Percentiles rank a stretch among this genome's conserved stretches.
Conservation (phyloP, 2,797 vertebrate genomes). For the Coranthus polyacanthus region DNA sequence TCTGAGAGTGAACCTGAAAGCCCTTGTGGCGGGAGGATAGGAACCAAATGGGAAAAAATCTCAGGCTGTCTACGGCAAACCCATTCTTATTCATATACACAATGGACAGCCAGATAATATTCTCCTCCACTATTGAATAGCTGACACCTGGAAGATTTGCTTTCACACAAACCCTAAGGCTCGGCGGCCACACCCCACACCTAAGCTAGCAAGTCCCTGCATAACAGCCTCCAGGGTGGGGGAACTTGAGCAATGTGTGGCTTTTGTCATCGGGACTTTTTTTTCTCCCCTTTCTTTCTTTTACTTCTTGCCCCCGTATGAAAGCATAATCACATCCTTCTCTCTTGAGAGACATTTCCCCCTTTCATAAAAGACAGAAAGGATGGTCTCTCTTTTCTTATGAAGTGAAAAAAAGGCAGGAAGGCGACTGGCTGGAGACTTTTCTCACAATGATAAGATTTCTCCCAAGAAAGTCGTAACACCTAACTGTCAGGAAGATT, state of each 20-base stretch:
- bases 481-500: constrained; percentile 15
- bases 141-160: constrained; percentile 84
- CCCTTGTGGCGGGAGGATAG: constrained; percentile 48
- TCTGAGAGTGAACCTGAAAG: constrained; percentile 55
- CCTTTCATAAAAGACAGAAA: constrained; percentile 75
- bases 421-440: constrained; percentile 31
- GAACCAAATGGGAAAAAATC: constrained; percentile 53
- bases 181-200: constrained; percentile 77
- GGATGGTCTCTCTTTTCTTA: constrained; percentile 72
- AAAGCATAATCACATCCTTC: constrained; percentile 80
- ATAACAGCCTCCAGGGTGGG: constrained; percentile 76
- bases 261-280: constrained; percentile 67
- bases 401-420: constrained; percentile 45
- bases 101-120: constrained; percentile 78
- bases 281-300: constrained; percentile 44
- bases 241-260: constrained; percentile 75
- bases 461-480: constrained; percentile 60
- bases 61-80: constrained; percentile 76
- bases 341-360: constrained; percentile 78
- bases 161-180: constrained; percentile 81
- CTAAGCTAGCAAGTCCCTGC: constrained; percentile 75
- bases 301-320: constrained; percentile 58
- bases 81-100: constrained; percentile 69
- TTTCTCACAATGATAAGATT: constrained; percentile 84
- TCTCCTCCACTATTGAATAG: constrained; percentile 69